Conservation (phyloP, 1,140 invertebrate genomes). For the Centruroides sculpturatus region DNA sequence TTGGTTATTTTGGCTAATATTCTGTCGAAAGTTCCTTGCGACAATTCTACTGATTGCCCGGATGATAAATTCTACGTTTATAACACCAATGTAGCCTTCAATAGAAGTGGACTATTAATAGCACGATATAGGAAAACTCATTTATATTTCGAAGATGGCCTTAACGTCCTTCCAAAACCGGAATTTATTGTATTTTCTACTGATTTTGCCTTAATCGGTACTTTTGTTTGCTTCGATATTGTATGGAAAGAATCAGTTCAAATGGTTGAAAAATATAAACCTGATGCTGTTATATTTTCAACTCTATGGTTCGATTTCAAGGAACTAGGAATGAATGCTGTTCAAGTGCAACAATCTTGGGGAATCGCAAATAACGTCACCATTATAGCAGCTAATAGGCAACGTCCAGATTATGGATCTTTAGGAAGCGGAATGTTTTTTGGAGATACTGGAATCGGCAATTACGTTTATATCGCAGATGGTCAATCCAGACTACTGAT, state of each 20-base stretch:
- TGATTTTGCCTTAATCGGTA: slow-evolving; percentile 43
- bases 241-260: slow-evolving; percentile 39
- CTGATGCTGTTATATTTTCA: slow-evolving; percentile 53
- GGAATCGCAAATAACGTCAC: slow-evolving; percentile 38
- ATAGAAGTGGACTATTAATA: too few species aligned
- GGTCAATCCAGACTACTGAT: background rate
- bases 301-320: slow-evolving; percentile 55
- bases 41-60: too few species aligned
- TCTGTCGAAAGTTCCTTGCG: too few species aligned
- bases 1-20: too few species aligned
- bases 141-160: slow-evolving; percentile 40
- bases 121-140: slow-evolving; percentile 36
- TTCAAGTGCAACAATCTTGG: slow-evolving; percentile 32
- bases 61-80: too few species aligned
- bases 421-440: slow-evolving; percentile 12
- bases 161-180: slow-evolving; percentile 34
- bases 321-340: slow-evolving; percentile 41
- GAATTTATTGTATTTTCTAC: slow-evolving; percentile 43
- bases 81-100: too few species aligned
- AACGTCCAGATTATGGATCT: slow-evolving; percentile 22
- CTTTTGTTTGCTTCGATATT: slow-evolving; percentile 59
- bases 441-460: background rate
- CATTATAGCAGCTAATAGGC: slow-evolving; percentile 40
- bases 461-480: background rate
- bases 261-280: slow-evolving; percentile 31